Conservation (phyloP, 1,140 invertebrate species). For the Drosophila guanche region DNA sequence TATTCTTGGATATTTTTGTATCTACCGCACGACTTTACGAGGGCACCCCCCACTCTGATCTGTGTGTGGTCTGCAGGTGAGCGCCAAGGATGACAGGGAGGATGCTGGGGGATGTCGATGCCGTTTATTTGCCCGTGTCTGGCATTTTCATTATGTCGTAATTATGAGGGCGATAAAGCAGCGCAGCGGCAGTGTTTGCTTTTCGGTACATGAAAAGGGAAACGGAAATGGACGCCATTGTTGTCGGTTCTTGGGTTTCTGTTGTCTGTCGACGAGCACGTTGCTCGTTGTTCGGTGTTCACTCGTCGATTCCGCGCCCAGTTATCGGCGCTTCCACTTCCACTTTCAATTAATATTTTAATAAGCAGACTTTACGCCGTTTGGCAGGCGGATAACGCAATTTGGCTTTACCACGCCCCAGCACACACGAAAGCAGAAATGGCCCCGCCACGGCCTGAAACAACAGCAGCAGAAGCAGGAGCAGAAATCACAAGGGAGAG, state of each 20-base stretch:
- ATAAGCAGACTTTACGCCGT: constrained; percentile 76
- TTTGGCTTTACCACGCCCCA: constrained; percentile 66
- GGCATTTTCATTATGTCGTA: constrained; percentile 67
- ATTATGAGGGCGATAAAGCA: constrained; percentile 66
- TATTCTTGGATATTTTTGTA: constrained; percentile 54
- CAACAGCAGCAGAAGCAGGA: not conserved
- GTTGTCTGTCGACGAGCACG: no score
- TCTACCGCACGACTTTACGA: constrained; percentile 60
- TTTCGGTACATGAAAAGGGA: constrained; percentile 32
- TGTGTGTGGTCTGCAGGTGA: constrained; percentile 31
- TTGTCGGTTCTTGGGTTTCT: constrained; percentile 24
- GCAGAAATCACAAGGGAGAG: constrained; percentile 1
- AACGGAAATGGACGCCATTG: constrained; percentile 29
- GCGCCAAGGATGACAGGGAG: constrained; percentile 12
- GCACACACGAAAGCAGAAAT: constrained; percentile 45
- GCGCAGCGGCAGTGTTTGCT: constrained; percentile 41
- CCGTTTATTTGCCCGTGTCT: constrained; percentile 67
- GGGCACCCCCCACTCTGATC: constrained; percentile 17
- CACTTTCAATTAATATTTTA: constrained; percentile 82
- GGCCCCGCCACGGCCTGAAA: constrained; percentile 5
- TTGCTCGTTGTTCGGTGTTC: no score
- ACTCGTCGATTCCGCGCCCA: constrained; percentile 27
- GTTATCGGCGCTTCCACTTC: constrained; percentile 67
- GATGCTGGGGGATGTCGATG: not conserved
- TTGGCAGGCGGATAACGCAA: constrained; percentile 71